These are phyloP conservation scores for Augochlora pura DNA, from an alignment of 1,140 invertebrate genomes.

Conservation along the genomic window DNA sequence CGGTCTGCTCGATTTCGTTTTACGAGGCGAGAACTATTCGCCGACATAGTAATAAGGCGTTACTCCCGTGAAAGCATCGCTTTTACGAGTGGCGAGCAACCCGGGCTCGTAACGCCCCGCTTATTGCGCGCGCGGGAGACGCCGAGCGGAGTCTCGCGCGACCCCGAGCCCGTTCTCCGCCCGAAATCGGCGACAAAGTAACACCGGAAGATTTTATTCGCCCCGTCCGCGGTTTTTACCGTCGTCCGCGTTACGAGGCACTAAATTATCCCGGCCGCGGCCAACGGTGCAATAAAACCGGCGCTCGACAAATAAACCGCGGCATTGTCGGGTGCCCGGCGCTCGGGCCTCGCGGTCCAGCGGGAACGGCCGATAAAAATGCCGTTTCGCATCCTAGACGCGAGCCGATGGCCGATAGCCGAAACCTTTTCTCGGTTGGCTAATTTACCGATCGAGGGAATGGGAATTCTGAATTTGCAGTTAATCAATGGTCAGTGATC, in stretches of 20 bases:
- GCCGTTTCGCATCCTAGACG: neutral
- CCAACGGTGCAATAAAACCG: slow-evolving; percentile 26
- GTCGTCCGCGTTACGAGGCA: slow-evolving; percentile 28
- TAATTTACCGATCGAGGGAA: no score
- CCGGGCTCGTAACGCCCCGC: neutral
- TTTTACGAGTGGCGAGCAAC: slow-evolving; percentile 44
- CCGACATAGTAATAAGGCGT: slow-evolving; percentile 45
- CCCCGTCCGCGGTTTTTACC: slow-evolving; percentile 30
- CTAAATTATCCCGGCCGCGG: slow-evolving; percentile 31
- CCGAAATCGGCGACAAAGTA: slow-evolving; percentile 35
- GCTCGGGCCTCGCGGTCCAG: neutral
- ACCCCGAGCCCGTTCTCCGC: neutral
- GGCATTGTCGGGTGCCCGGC: slow-evolving; percentile 21
- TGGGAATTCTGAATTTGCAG: no score
- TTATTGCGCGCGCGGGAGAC: slow-evolving; percentile 7
- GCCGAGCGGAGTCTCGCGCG: neutral
- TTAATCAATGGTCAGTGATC: no score
- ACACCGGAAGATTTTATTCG: slow-evolving; percentile 9
- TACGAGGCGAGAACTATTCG: slow-evolving; percentile 54
- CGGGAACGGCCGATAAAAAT: slow-evolving; percentile 28
- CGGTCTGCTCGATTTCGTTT: slow-evolving; percentile 41
- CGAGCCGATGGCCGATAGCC: no score
- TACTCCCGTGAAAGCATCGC: slow-evolving; percentile 31
- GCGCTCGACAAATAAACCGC: slow-evolving; percentile 32
- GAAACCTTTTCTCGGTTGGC: no score